Evolutionary conservation across 2,797 vertebrate genomes (phyloP).

Genomic region (Rhinoraja longicauda): DNA sequence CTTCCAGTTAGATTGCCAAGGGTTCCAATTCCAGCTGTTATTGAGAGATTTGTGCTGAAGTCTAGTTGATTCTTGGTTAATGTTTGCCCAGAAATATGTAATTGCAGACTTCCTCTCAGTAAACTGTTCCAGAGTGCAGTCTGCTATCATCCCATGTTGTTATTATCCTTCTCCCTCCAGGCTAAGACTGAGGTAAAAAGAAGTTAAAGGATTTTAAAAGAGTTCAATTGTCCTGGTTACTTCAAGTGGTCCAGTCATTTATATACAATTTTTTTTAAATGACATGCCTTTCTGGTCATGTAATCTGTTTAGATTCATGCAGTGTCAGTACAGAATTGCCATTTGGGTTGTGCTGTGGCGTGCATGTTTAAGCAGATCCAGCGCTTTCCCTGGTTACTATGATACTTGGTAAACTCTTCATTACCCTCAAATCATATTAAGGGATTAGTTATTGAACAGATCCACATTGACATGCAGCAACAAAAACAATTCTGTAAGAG

Average conservation of each 20-base stretch:
- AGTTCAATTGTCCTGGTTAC: constrained; percentile 22
- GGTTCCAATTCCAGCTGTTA: constrained; percentile 51
- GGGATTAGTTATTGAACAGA: constrained; percentile 47
- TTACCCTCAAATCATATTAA: constrained; percentile 48
- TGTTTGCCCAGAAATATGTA: constrained; percentile 85
- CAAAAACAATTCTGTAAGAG: not conserved
- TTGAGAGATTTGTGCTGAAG: constrained; percentile 52
- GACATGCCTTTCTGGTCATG: constrained; percentile 29
- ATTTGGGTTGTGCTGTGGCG: not conserved
- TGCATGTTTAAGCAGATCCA: constrained; percentile 33
- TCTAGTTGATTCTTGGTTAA: constrained; percentile 68
- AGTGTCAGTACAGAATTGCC: constrained; percentile 8
- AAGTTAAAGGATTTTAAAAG: constrained; percentile 28
- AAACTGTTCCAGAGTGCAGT: constrained; percentile 68
- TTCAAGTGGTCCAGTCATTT: constrained; percentile 12
- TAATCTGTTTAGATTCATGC: constrained; percentile 31
- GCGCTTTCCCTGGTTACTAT: not conserved
- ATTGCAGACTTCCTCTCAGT: constrained; percentile 80
- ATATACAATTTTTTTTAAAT: constrained; percentile 1
- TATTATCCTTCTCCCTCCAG: constrained; percentile 62
- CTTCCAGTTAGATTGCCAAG: constrained; percentile 49
- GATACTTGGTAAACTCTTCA: constrained; percentile 29
- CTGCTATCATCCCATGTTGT: constrained; percentile 66
- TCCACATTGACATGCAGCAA: constrained; percentile 45
- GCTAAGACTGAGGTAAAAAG: constrained; percentile 44